Base-by-base conservation (phyloP, 2,888 invertebrate species). In the Marasmarcha lunaedactyla region DNA sequence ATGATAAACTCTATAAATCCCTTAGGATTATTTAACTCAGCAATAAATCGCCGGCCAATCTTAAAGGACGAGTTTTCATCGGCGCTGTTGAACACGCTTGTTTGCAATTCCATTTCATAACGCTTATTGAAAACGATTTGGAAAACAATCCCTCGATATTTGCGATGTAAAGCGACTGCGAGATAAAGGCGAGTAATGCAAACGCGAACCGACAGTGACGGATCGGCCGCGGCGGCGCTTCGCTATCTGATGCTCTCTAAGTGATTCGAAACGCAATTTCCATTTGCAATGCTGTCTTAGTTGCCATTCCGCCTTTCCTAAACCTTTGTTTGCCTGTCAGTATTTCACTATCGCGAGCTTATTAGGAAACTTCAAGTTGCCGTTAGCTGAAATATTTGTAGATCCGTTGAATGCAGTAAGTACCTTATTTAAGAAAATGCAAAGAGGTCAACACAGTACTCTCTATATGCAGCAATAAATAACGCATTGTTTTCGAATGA, bases 171-270 rank as follows among this genome's bases (percentile, higher is more conserved):
- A 62, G 59, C 64, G 66, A 68, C 67, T 60, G 57, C 63, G 71
- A 71, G 79, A 81, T 81, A 81, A 79, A 78, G 64, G 74, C 71
- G 60, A 70, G 78, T 71, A 81, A 83, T 78, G 79, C 78, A 79
- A 79, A 79, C 78, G 64, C 71, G 52, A 68, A 47, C 64, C 68
- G 83, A 81, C 83, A 77, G 66, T 79, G 83, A 81, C 77, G 74
- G 77, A 81, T 81, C 79, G 83, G 71, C 60, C 65, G 70, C 69
- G 59, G 70, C 71, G 67, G 68, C 66, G 71, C 69, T 63, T 68
- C 70, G 64, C 73, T 79, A 79, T 81, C 79, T 78, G 83, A 83
- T 83, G 76, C 70, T 68, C 76, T 72, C 72, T 70, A 76, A 77
- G 77, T 76, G 77, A 78, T 78, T 78, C 73, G 64, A 63, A 70